Percentiles rank a stretch among this genome's conserved stretches.
These are phyloP conservation scores for Notodonta ziczac DNA, from an alignment of 2,888 invertebrate species.

Conservation along the genomic window DNA sequence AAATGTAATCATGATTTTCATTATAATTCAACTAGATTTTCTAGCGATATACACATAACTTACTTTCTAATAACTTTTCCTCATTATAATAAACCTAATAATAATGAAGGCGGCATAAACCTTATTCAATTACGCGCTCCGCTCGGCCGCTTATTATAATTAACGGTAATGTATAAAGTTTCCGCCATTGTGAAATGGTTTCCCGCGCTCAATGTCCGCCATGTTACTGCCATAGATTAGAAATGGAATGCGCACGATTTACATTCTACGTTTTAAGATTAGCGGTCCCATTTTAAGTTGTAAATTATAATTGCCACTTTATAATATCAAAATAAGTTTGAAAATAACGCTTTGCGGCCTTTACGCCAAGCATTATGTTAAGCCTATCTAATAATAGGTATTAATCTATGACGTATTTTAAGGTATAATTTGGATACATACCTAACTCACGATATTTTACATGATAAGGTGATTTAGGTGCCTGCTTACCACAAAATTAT, in stretches of 20 bases:
- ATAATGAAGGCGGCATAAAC: background rate
- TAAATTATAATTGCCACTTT: too few species aligned
- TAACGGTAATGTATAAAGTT: slow-evolving; percentile 19
- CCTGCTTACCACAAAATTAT: too few species aligned
- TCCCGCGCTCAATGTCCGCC: slow-evolving; percentile 56
- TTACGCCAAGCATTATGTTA: too few species aligned
- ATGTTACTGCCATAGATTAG: slow-evolving; percentile 52
- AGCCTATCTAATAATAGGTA: too few species aligned
- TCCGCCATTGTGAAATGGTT: slow-evolving; percentile 61
- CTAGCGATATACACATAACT: background rate
- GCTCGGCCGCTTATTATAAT: background rate
- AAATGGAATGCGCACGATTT: slow-evolving; percentile 14
- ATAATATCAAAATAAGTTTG: too few species aligned
- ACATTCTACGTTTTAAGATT: background rate
- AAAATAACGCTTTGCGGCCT: too few species aligned
- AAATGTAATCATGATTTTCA: too few species aligned
- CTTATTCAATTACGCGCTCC: background rate
- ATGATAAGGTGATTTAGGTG: too few species aligned
- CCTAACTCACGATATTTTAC: too few species aligned
- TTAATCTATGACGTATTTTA: too few species aligned
- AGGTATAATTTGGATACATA: too few species aligned
- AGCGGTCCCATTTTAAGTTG: slow-evolving; percentile 16
- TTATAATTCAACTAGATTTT: too few species aligned
- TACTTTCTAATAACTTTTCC: slow-evolving; percentile 1
- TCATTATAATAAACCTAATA: background rate